Conservation (phyloP, 2,797 vertebrate genomes). For the Chromis chromis region DNA sequence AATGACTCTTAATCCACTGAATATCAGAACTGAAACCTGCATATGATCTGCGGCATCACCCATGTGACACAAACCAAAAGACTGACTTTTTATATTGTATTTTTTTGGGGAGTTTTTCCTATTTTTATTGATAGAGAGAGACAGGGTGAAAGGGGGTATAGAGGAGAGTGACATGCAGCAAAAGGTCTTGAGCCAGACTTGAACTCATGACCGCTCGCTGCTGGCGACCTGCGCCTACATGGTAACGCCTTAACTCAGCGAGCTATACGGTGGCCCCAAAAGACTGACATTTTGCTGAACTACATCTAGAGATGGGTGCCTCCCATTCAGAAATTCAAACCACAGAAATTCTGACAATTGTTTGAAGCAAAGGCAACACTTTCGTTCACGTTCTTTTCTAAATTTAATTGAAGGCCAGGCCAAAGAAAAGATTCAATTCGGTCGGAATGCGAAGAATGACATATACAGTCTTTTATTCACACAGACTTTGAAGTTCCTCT, state of each 20-base stretch:
- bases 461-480: conserved; percentile 33
- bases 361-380: conserved; percentile 19
- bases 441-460: conserved; percentile 21
- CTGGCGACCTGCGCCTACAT: too few species aligned
- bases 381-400: conserved; percentile 26
- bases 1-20: conserved; percentile 29
- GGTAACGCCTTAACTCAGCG: too few species aligned
- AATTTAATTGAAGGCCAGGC: conserved; percentile 31
- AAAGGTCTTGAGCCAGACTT: too few species aligned
- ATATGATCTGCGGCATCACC: background rate
- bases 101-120: too few species aligned
- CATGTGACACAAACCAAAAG: conserved; percentile 7
- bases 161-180: too few species aligned
- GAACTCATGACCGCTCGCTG: too few species aligned
- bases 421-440: conserved; percentile 27
- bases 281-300: conserved; percentile 19
- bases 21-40: conserved; percentile 16
- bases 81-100: too few species aligned
- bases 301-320: background rate
- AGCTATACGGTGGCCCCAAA: too few species aligned
- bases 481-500: conserved; percentile 56
- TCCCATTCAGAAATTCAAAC: conserved; percentile 16
- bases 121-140: too few species aligned
- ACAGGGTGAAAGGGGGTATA: too few species aligned
- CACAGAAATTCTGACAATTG: conserved; percentile 6